phyloP scores from a whole-genome alignment of 2,113 vertebrate species.

The Apus apus region DNA sequence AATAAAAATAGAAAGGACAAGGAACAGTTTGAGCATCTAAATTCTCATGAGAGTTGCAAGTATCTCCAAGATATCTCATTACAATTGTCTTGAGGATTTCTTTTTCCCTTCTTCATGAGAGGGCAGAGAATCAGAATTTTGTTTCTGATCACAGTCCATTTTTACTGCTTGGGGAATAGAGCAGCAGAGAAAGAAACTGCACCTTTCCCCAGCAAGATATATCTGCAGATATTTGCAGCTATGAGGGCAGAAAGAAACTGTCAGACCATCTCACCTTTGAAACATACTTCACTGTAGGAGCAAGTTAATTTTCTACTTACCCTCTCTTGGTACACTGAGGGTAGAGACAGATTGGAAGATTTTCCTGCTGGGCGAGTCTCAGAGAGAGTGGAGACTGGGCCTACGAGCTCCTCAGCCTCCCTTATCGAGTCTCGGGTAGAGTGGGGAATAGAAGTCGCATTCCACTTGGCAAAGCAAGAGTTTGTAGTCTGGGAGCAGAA shows the following conservation, averaged over 20 bases:
- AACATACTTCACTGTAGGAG: neutral
- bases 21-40: neutral
- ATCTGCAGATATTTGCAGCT: neutral
- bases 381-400: conserved; percentile 60
- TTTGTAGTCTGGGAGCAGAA: conserved; percentile 74
- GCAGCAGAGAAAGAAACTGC: neutral
- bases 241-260: neutral
- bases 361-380: conserved; percentile 64
- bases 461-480: conserved; percentile 74
- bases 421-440: conserved; percentile 68
- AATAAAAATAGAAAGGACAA: neutral
- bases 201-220: neutral
- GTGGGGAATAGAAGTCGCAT: conserved; percentile 55
- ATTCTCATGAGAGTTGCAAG: neutral
- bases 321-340: conserved; percentile 67
- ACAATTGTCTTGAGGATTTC: neutral
- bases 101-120: neutral
- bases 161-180: neutral
- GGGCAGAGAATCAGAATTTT: neutral
- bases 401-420: conserved; percentile 68
- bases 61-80: neutral
- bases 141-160: neutral
- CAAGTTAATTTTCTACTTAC: conserved; percentile 66
- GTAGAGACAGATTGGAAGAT: conserved; percentile 67
- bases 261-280: conserved; percentile 30